Evolutionary conservation across 2,888 invertebrate genomes (phyloP).

Genomic region (Diaphora mendica): DNA sequence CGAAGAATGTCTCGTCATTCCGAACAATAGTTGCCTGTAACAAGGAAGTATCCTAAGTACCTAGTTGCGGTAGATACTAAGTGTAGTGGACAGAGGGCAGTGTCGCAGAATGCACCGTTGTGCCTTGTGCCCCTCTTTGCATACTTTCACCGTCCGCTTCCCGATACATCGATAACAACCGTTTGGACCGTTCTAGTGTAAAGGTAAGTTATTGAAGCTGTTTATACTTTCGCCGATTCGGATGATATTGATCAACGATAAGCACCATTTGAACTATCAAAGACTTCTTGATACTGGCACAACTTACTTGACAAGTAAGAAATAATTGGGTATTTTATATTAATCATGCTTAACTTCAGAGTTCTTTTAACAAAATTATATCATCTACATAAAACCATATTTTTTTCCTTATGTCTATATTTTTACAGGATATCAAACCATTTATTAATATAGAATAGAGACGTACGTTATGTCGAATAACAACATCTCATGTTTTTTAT

Average conservation of each 20-base stretch:
- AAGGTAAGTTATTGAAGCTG: slow-evolving; percentile 47
- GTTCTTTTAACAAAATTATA: no score
- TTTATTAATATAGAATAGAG: no score
- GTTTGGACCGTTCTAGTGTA: slow-evolving; percentile 59
- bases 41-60: slow-evolving; percentile 50
- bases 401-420: no score
- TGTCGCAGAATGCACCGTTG: slow-evolving; percentile 76
- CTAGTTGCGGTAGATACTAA: slow-evolving; percentile 53
- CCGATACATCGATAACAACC: slow-evolving; percentile 71
- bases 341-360: no score
- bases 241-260: slow-evolving; percentile 40
- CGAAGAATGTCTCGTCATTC: slow-evolving; percentile 36
- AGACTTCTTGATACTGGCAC: not conserved
- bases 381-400: no score
- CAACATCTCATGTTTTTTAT: not conserved
- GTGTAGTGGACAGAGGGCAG: slow-evolving; percentile 79
- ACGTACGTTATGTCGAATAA: not conserved
- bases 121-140: slow-evolving; percentile 73
- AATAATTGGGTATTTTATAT: no score
- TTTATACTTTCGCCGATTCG: slow-evolving; percentile 43
- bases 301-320: no score
- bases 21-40: slow-evolving; percentile 50
- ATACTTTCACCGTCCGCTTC: slow-evolving; percentile 82
- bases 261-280: slow-evolving; percentile 14
- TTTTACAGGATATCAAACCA: no score